Evolutionary conservation across 2,113 vertebrate species (phyloP), one percentile per base, ranked within the genome.

Genomic region (Oryzias javanicus): DNA sequence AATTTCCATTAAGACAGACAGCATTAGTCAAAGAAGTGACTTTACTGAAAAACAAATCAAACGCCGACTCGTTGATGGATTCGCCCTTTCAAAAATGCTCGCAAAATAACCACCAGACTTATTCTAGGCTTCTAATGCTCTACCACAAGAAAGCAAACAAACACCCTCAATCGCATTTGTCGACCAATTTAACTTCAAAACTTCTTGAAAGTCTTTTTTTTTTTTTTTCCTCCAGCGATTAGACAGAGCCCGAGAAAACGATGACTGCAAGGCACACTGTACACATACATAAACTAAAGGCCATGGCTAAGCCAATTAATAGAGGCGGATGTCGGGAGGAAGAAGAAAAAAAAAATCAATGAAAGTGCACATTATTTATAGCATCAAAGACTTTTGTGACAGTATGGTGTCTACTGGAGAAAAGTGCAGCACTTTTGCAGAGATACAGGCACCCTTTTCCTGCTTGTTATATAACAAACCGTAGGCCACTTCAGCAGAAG

Each of bases 301-400:
- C 20, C 35, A 50, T 51, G 27, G 42, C 49, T 42, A 61, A 59
- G 53, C 57, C 55, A 83, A 74, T 86, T 80, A 79, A 80, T 72
- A 49, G 25, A 29, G 40, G 61, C n/a, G 56, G 29, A 63, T 46
- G 18, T 40, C 20, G 27, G 35, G 35, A 12, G 10, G 2, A 12
- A 35, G 12, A 35, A 12, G 35, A 18, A 7, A 19, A 70, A 41
- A 22, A 68, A 52, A 46, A 66, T 70, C 0, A 54, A 35, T 35
- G 35, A 35, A 42, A 53, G 42, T 45, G 29, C 51, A 58, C 12
- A 53, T 69, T 76, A 82, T 75, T 75, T 71, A 74, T 78, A 80
- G 74, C 76, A 75, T 79, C 72, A 83, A 80, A 82, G 70, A 51
- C n/a, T 72, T 76, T 52, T 14, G 46, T 54, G 66, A 77, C 67